Evolutionary conservation across 2,797 vertebrate species (phyloP).

Genomic region (Gadopsis marmoratus): DNA sequence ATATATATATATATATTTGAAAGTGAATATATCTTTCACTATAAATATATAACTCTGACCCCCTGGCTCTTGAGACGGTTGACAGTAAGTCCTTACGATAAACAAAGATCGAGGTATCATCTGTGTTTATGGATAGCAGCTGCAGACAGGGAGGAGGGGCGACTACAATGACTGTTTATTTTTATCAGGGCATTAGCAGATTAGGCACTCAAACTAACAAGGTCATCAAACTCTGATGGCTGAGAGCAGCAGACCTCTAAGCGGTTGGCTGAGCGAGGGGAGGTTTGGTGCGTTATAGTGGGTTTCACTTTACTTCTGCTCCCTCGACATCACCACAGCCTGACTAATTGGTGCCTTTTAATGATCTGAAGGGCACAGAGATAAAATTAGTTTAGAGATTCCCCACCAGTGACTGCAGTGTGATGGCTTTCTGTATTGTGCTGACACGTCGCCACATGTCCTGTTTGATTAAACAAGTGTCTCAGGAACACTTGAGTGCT

Average conservation of each 20-base stretch:
- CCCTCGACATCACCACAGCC: conserved; percentile 41
- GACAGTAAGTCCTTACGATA: conserved; percentile 60
- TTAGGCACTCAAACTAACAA: conserved; percentile 87
- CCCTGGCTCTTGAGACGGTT: conserved; percentile 41
- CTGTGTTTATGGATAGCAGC: conserved; percentile 79
- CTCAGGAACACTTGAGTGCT: conserved; percentile 49
- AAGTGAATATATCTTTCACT: conserved; percentile 24
- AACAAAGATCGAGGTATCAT: conserved; percentile 74
- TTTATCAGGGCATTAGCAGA: conserved; percentile 88
- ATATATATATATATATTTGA: background rate
- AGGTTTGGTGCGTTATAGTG: conserved; percentile 62
- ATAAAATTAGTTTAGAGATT: conserved; percentile 58
- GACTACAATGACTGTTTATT: conserved; percentile 81
- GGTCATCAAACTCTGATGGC: conserved; percentile 84
- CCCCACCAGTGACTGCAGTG: conserved; percentile 12
- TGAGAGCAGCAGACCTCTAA: conserved; percentile 76
- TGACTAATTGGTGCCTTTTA: conserved; percentile 67
- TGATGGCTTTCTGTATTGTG: conserved; percentile 28
- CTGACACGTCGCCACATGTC: conserved; percentile 40
- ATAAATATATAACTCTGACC: conserved; percentile 16
- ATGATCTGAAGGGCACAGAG: conserved; percentile 57
- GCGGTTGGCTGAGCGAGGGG: conserved; percentile 57
- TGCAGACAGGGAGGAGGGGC: conserved; percentile 58
- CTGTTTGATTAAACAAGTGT: conserved; percentile 48
- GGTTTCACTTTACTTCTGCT: conserved; percentile 69